Percentiles rank a stretch among this genome's conserved stretches.
Evolutionary conservation across 2,113 vertebrate genomes (phyloP).

Genomic region (Muntiacus reevesi): DNA sequence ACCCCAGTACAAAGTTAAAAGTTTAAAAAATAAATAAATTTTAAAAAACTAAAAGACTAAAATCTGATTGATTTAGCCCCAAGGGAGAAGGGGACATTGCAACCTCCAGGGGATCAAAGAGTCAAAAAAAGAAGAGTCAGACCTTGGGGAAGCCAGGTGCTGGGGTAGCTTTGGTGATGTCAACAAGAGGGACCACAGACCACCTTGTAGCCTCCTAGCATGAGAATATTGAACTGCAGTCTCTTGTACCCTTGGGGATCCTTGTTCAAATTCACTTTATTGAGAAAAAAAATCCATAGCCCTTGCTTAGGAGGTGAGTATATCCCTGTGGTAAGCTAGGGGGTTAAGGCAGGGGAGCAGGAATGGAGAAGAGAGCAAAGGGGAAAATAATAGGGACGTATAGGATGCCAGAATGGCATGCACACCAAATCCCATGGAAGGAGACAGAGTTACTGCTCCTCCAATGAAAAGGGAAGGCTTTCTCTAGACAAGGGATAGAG

Average conservation of each 20-base stretch:
- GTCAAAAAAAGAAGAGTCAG: neutral
- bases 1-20: neutral
- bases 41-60: neutral
- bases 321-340: neutral
- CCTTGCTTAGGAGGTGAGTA: neutral
- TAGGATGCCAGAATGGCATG: neutral
- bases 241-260: neutral
- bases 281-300: neutral
- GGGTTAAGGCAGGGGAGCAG: rapidly evolving
- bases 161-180: neutral
- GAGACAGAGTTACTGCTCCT: neutral
- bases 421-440: too few species aligned
- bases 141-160: neutral
- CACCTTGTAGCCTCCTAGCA: rapidly evolving
- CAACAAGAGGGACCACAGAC: neutral
- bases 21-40: neutral
- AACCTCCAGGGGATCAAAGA: neutral
- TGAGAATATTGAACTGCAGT: neutral
- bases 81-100: neutral
- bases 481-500: neutral
- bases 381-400: neutral
- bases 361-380: neutral
- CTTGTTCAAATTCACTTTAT: neutral
- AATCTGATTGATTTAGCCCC: neutral
- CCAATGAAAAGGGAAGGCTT: neutral